phyloP scores from a whole-genome alignment of 2,888 invertebrate species.

The Diloba caeruleocephala region DNA sequence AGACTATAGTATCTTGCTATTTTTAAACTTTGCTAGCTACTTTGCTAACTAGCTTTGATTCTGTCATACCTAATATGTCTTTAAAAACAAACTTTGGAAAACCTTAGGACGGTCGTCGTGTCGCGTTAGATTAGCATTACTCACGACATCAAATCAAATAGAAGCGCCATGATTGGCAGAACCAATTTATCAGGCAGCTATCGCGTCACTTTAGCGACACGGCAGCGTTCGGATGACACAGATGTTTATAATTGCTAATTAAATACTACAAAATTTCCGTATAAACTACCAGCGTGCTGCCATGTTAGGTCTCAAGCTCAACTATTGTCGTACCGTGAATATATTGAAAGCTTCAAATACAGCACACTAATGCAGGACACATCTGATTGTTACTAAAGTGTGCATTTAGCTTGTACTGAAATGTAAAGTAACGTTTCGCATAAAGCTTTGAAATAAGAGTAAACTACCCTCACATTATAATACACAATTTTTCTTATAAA shows the following conservation, averaged over 20 bases:
- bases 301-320: conserved; percentile 23
- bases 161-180: conserved; percentile 44
- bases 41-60: too few species aligned
- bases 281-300: conserved; percentile 20
- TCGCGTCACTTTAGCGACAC: conserved; percentile 42
- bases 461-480: too few species aligned
- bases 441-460: too few species aligned
- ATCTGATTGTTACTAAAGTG: conserved; percentile 7
- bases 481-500: too few species aligned
- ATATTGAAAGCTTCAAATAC: conserved; percentile 35
- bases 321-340: conserved; percentile 24
- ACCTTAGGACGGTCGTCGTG: conserved; percentile 9
- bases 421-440: neutral
- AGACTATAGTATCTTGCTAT: too few species aligned
- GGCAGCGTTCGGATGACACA: conserved; percentile 17
- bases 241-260: conserved; percentile 29
- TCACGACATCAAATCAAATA: conserved; percentile 42
- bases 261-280: conserved; percentile 27
- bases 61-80: too few species aligned
- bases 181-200: conserved; percentile 35
- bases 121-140: conserved; percentile 39
- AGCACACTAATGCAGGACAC: conserved; percentile 4
- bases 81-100: conserved; percentile 5
- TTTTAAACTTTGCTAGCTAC: too few species aligned
- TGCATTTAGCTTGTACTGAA: too few species aligned